Evolutionary conservation across 2,113 vertebrate species (phyloP), one percentile per base, ranked within the genome.

Genomic region (Sceloporus undulatus): DNA sequence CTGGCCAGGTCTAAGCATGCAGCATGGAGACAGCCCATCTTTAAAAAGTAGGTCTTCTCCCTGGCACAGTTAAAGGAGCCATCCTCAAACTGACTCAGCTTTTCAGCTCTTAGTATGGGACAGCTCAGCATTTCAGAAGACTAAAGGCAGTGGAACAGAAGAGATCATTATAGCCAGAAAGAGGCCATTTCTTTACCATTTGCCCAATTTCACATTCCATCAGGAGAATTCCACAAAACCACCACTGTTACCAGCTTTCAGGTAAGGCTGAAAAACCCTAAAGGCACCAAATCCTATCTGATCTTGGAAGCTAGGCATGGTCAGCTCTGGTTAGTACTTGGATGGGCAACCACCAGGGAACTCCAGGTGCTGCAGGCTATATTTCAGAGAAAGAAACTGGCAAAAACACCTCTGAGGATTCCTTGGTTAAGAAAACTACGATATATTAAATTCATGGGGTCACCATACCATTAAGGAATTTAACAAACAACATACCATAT

Each of bases 171-270:
- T 29, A 54, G 76, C 2, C 42, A 73, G 68, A 48, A 59, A 52
- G 16, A 10, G 34, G 40, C 68, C 85, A 90, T n/a, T 52, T 48
- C 78, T 77, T 38, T 89, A n/a, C 66, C 89, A 86, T 75, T 91
- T 84, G 73, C 38, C 79, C 78, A 34, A 42, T 92, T 86, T 54
- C 77, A 18, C 29, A 18, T 54, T 87, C 82, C 89, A 89, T 79
- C 25, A 48, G 18, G 29, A 70, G 38, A 79, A 85, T 73, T 14
- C 52, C 73, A 71, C 2, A 77, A 73, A 0, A 40, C 77, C 68
- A 23, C 66, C 87, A 85, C 68, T 76, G 70, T 23, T 38, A 71
- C 27, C 85, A 1, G 79, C 74, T 83, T 78, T 82, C 86, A 86
- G 52, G 86, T 88, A 70, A n/a, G 10, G 9, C 9, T 71, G 9